Base-by-base conservation (phyloP, 2,113 vertebrate genomes). In the Aegithalos caudatus region DNA sequence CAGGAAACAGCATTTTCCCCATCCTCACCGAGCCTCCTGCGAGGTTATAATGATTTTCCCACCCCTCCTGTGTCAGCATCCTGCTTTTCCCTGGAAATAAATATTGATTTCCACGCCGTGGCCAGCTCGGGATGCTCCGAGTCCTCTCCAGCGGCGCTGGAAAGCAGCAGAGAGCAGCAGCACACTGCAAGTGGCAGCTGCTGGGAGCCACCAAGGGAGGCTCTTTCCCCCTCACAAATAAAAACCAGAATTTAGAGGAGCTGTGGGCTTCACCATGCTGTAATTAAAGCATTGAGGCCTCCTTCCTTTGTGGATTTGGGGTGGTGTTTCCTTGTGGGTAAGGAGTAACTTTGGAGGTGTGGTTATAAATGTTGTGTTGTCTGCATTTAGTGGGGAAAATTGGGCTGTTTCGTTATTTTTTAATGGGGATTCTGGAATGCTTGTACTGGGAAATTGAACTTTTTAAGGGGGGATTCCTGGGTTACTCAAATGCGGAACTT, bases 131-230 rank as follows among this genome's bases (percentile, higher is more conserved):
- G 45, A 2, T 80, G 88, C 71, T 67, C 77, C 4, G 11, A 3
- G 79, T 28, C 40, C 96, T 79, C 54, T 92, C 93, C n/a, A 19
- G 38, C n/a, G 0, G 33, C 38, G 18, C 4, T 9, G 78, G 85
- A 12, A 90, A 97, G 96, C 96, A 96, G 96, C 91, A 97, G 96
- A 95, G 96, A 97, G 96, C 96, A 97, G 96, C 92, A 97, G 95
- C 91, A 97, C 92, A 84, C 96, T 96, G 95, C 71, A 1, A 90
- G 87, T 61, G 35, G 84, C 73, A 62, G 84, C 64, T 33, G 83
- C 84, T 47, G 4, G 38, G 9, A 78, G 86, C 44, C 71, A 23
- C 48, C 15, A 5, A 28, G 6, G 23, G 64, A 48, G 29, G 56
- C 2, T 17, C 8, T 7, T 73, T n/a, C 23, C 53, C 48, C 47